These are phyloP conservation scores for Hyppa rectilinea DNA, from an alignment of 2,888 invertebrate species.

Conservation along the genomic window DNA sequence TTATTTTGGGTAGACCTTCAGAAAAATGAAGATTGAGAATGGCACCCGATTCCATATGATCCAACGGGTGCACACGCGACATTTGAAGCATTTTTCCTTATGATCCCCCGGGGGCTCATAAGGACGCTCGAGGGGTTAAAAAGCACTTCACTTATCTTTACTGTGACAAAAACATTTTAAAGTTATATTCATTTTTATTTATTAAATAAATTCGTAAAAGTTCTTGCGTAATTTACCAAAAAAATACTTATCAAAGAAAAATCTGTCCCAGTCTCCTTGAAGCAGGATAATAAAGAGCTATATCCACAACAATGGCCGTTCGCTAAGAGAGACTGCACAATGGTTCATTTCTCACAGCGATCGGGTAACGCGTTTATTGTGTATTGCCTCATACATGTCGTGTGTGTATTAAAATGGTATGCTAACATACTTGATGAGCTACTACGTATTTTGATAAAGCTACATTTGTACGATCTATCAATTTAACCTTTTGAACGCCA, in stretches of 20 bases:
- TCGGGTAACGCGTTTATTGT: conserved; percentile 33
- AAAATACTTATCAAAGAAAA: neutral
- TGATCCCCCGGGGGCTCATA: no score
- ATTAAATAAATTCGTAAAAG: neutral
- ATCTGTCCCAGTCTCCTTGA: conserved; percentile 24
- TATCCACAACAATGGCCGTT: conserved; percentile 38
- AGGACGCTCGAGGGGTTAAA: no score
- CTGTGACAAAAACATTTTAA: no score
- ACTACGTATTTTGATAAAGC: conserved; percentile 6
- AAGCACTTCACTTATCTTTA: no score
- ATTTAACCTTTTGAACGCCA: no score
- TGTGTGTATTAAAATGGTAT: conserved; percentile 28
- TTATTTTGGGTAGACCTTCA: no score
- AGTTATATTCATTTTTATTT: no score
- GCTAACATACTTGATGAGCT: conserved; percentile 25
- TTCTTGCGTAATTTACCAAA: neutral
- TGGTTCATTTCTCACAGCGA: conserved; percentile 58
- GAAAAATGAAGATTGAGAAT: no score
- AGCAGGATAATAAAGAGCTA: conserved; percentile 17
- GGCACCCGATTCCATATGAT: no score
- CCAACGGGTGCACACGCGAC: no score
- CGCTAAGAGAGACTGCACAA: conserved; percentile 41
- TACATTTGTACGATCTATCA: neutral
- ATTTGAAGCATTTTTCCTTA: no score
- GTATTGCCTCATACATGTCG: conserved; percentile 29